These are phyloP conservation scores for Machaerirhynchus nigripectus DNA, from an alignment of 2,113 vertebrate genomes.

Conservation along the genomic window DNA sequence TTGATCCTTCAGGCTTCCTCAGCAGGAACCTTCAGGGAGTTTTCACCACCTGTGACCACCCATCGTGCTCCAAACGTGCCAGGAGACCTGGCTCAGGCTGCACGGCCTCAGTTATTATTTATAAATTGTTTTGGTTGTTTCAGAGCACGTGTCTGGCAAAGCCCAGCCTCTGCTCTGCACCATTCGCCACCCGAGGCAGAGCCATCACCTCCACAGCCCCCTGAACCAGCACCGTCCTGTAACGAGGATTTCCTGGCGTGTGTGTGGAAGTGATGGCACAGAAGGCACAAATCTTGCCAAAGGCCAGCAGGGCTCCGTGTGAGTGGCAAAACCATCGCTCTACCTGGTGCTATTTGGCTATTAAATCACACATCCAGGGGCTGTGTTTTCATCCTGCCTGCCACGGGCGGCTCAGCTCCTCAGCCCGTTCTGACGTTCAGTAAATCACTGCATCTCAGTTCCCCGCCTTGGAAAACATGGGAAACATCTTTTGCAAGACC, in stretches of 20 bases:
- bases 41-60: not conserved
- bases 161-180: not conserved
- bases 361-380: not conserved
- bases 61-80: rapidly evolving
- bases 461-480: not conserved
- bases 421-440: not conserved
- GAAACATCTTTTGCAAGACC: not conserved
- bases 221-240: rapidly evolving
- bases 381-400: rapidly evolving
- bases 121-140: rapidly evolving
- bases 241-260: rapidly evolving
- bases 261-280: not conserved
- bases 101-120: not conserved
- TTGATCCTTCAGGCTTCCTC: not conserved
- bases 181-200: rapidly evolving
- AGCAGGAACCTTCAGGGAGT: not conserved
- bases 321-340: rapidly evolving
- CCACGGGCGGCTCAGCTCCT: not conserved
- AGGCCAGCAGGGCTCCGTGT: not conserved
- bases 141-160: not conserved
- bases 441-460: not conserved
- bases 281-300: not conserved
- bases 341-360: not conserved
- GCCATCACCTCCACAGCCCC: not conserved
- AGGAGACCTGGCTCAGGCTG: not conserved